Percentiles rank a stretch among this genome's conserved stretches.
These are phyloP conservation scores for Pantherophis vulpinus DNA, from an alignment of 2,797 vertebrate species.

Conservation along the genomic window DNA sequence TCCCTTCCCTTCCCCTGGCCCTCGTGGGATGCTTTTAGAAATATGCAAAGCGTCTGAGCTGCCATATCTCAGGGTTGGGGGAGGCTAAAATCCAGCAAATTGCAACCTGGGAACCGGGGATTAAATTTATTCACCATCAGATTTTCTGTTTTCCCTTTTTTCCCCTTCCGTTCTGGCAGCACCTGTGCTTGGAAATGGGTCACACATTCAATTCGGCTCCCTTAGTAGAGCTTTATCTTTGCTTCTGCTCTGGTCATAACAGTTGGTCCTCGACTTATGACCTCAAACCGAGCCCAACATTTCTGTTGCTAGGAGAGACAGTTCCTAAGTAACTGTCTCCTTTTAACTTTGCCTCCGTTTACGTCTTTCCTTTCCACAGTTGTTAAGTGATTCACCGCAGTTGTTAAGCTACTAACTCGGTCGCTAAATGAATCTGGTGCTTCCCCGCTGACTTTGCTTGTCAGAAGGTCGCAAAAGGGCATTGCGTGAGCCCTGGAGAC, in stretches of 20 bases:
- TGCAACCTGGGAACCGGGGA: not conserved
- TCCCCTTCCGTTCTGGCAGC: not conserved
- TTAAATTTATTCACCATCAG: not conserved
- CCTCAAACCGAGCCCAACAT: not conserved
- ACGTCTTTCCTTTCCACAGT: not conserved
- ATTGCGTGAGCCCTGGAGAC: not conserved
- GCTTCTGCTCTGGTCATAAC: not conserved
- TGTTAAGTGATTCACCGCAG: not conserved
- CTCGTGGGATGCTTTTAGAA: not conserved
- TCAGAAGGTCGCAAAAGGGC: not conserved
- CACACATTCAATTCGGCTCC: not conserved
- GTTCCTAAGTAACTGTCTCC: too few species aligned
- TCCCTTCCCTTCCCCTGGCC: not conserved
- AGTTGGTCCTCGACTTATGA: not conserved
- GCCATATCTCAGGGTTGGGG: not conserved
- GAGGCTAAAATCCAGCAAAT: not conserved
- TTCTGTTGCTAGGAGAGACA: not conserved
- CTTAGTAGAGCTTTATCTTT: not conserved
- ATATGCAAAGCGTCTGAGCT: not conserved
- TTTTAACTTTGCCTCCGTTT: too few species aligned
- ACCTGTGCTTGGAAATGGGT: not conserved
- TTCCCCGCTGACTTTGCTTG: rapidly evolving
- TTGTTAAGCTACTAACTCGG: not conserved
- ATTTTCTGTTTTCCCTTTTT: too few species aligned
- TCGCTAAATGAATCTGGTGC: not conserved